phyloP scores from a whole-genome alignment of 1,140 invertebrate species.

The Maniola jurtina region DNA sequence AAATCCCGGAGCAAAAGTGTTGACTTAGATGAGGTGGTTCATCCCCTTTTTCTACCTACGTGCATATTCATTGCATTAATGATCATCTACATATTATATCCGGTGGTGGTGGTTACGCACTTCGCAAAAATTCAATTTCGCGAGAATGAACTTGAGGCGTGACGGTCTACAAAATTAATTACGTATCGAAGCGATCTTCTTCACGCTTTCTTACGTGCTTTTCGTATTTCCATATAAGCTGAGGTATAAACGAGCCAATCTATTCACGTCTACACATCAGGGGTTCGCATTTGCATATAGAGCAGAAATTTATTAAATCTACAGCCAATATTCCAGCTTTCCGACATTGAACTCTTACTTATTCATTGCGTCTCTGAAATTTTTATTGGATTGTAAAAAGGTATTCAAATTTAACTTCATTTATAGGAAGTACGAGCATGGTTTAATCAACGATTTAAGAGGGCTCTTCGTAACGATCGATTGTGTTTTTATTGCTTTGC shows the following conservation, averaged over 20 bases:
- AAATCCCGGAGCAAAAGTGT: conserved; percentile 10
- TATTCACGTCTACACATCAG: conserved; percentile 79
- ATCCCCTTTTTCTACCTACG: conserved; percentile 5
- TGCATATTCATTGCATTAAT: background rate
- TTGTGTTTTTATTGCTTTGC: conserved; percentile 24
- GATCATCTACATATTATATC: no score
- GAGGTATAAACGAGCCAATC: conserved; percentile 78
- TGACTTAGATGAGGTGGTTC: conserved; percentile 2
- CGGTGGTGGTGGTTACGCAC: conserved; percentile 2
- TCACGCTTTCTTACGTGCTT: conserved; percentile 76
- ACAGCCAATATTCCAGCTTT: conserved; percentile 75
- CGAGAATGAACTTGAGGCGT: conserved; percentile 55
- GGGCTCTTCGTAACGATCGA: conserved; percentile 21
- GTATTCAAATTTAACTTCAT: conserved; percentile 39
- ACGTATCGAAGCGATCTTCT: conserved; percentile 73
- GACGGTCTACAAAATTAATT: conserved; percentile 74
- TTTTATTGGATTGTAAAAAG: conserved; percentile 60
- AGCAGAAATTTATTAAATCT: conserved; percentile 79
- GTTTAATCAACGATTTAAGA: conserved; percentile 33
- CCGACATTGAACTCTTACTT: conserved; percentile 74
- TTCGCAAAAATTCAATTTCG: conserved; percentile 42
- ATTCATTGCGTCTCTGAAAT: conserved; percentile 62
- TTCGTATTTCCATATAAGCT: conserved; percentile 78
- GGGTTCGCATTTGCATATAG: conserved; percentile 77
- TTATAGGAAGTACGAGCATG: conserved; percentile 31